Conservation (phyloP, 2,888 invertebrate species). For the Oscheius onirici region DNA sequence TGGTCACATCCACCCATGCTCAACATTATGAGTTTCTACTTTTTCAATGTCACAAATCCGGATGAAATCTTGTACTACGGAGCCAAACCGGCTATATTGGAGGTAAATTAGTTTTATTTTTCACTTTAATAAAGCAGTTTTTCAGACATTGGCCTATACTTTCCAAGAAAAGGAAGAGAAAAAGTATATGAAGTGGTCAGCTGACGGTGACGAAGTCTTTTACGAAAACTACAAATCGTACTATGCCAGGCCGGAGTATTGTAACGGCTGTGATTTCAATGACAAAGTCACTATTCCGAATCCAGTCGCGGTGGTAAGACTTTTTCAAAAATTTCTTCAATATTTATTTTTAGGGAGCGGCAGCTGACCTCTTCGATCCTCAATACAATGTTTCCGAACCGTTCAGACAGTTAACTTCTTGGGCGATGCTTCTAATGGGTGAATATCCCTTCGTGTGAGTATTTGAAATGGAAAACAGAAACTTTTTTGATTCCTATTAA, state of each 20-base stretch:
- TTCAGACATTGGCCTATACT: background rate
- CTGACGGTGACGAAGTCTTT: constrained; percentile 49
- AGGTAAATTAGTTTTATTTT: constrained; percentile 32
- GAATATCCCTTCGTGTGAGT: constrained; percentile 59
- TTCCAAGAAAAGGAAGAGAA: constrained; percentile 64
- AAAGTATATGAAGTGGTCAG: constrained; percentile 53
- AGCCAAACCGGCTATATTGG: constrained; percentile 46
- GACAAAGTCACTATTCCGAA: constrained; percentile 56
- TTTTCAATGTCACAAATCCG: constrained; percentile 64
- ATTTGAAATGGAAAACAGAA: too few relatives aligned
- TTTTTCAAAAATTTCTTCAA: background rate
- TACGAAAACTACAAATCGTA: constrained; percentile 66
- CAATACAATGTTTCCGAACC: constrained; percentile 46
- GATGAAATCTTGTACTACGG: constrained; percentile 56
- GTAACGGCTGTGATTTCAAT: constrained; percentile 57
- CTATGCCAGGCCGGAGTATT: constrained; percentile 41
- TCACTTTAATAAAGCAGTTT: background rate
- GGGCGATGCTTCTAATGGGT: constrained; percentile 46
- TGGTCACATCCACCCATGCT: constrained; percentile 43
- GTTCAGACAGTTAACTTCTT: constrained; percentile 42
- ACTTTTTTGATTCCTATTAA: too few relatives aligned
- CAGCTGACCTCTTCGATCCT: constrained; percentile 57
- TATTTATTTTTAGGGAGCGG: constrained; percentile 52
- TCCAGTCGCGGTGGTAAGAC: constrained; percentile 50
- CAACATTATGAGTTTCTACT: constrained; percentile 55